phyloP scores from a whole-genome alignment of 1,140 invertebrate species.

The Drosophila biarmipes region DNA sequence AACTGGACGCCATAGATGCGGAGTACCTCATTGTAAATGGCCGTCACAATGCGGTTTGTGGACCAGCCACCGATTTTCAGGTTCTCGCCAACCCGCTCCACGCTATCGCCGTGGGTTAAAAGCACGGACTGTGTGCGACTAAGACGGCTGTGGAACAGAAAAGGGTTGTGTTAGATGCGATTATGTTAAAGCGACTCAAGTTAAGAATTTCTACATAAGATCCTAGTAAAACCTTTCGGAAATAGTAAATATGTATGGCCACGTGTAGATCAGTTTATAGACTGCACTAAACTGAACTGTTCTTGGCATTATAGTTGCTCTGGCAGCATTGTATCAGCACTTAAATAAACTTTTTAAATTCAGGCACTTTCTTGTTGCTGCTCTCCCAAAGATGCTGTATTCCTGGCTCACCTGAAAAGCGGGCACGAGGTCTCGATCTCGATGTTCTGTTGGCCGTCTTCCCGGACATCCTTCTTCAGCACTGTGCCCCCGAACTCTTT shows the following conservation, averaged over 20 bases:
- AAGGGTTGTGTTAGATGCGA: not conserved
- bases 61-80: constrained; percentile 94
- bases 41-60: constrained; percentile 92
- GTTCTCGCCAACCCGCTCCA: constrained; percentile 94
- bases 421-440: constrained; percentile 95
- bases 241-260: constrained; percentile 57
- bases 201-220: no score
- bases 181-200: no score
- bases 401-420: constrained; percentile 94
- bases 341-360: constrained; percentile 45
- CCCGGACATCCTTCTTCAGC: constrained; percentile 92
- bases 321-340: constrained; percentile 84
- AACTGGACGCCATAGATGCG: constrained; percentile 99
- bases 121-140: constrained; percentile 95
- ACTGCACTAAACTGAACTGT: constrained; percentile 72
- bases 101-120: constrained; percentile 98
- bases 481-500: constrained; percentile 99
- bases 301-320: constrained; percentile 64
- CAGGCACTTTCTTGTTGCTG: constrained; percentile 77
- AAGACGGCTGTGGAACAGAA: constrained; percentile 89
- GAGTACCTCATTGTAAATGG: constrained; percentile 95
- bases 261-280: constrained; percentile 81
- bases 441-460: constrained; percentile 97
- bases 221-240: no score
- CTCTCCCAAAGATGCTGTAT: not conserved